Conservation (phyloP, 1,140 invertebrate species). For the Drosophila mauritiana region DNA sequence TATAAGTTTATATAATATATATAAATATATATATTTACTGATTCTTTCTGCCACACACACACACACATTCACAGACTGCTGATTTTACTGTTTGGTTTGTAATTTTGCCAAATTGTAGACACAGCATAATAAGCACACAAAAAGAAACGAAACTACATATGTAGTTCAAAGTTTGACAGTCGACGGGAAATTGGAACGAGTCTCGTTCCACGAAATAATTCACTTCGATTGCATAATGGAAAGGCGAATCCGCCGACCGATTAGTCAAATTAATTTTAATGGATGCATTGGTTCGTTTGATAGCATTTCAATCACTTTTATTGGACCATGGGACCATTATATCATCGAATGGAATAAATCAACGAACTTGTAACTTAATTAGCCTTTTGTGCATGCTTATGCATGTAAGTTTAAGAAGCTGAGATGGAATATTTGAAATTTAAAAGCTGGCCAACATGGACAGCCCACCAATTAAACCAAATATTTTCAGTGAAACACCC, state of each 20-base stretch:
- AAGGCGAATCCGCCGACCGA: slow-evolving; percentile 18
- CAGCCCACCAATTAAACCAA: too few species aligned
- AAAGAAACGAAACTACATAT: slow-evolving; percentile 38
- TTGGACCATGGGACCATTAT: not conserved
- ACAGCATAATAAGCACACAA: slow-evolving; percentile 31
- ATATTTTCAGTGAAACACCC: too few species aligned
- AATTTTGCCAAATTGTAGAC: slow-evolving; percentile 49
- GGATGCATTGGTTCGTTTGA: not conserved
- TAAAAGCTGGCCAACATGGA: too few species aligned
- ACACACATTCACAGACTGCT: slow-evolving; percentile 1
- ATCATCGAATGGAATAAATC: too few species aligned
- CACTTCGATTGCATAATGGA: slow-evolving; percentile 6
- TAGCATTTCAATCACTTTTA: not conserved
- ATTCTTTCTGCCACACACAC: slow-evolving; percentile 11
- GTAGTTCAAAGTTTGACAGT: slow-evolving; percentile 36
- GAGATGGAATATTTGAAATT: too few species aligned
- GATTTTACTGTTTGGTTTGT: slow-evolving; percentile 51
- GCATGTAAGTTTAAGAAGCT: too few species aligned
- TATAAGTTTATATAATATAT: not conserved
- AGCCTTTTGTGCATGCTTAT: too few species aligned
- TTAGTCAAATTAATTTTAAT: slow-evolving; percentile 33
- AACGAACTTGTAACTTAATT: too few species aligned
- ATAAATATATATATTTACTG: slow-evolving; percentile 9
- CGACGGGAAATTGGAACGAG: not conserved
- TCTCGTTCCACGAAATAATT: slow-evolving; percentile 8